These are phyloP conservation scores for Dryomyza anilis DNA, from an alignment of 2,888 invertebrate genomes.

Conservation along the genomic window DNA sequence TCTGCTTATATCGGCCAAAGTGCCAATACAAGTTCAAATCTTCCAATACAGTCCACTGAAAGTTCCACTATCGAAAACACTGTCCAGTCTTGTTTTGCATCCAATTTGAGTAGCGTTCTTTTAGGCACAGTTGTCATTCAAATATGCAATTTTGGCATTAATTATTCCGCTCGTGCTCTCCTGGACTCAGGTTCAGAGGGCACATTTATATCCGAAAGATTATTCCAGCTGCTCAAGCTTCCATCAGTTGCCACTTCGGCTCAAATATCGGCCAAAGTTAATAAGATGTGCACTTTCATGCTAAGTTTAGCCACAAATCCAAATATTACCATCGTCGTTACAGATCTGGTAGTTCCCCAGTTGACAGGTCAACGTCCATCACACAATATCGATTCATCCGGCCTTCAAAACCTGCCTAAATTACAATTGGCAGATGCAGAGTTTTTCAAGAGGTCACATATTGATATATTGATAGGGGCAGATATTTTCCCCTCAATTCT, in stretches of 20 bases:
- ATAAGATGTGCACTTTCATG: slow-evolving; percentile 14
- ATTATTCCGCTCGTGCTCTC: slow-evolving; percentile 20
- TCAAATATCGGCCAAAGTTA: slow-evolving; percentile 18
- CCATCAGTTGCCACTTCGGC: slow-evolving; percentile 16
- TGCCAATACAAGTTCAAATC: not conserved
- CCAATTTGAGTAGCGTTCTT: not conserved
- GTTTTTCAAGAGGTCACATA: slow-evolving; percentile 11
- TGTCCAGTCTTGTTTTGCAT: not conserved
- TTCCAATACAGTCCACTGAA: not conserved
- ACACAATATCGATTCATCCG: not conserved
- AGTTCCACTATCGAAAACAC: too few species aligned
- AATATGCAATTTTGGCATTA: not conserved
- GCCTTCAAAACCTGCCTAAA: not conserved
- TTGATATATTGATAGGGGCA: slow-evolving; percentile 18
- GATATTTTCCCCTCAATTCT: slow-evolving; percentile 7
- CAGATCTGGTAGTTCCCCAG: slow-evolving; percentile 23
- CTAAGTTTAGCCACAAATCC: not conserved
- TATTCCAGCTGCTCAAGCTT: slow-evolving; percentile 21
- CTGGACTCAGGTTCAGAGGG: slow-evolving; percentile 30
- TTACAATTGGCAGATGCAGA: slow-evolving; percentile 13
- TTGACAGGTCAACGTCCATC: slow-evolving; percentile 25
- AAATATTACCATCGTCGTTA: slow-evolving; percentile 2
- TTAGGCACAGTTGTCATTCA: not conserved
- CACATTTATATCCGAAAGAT: slow-evolving; percentile 25
- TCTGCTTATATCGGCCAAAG: too few species aligned